Base-by-base conservation (phyloP, 1,140 invertebrate genomes). In the Panagrolaimus sp. region DNA sequence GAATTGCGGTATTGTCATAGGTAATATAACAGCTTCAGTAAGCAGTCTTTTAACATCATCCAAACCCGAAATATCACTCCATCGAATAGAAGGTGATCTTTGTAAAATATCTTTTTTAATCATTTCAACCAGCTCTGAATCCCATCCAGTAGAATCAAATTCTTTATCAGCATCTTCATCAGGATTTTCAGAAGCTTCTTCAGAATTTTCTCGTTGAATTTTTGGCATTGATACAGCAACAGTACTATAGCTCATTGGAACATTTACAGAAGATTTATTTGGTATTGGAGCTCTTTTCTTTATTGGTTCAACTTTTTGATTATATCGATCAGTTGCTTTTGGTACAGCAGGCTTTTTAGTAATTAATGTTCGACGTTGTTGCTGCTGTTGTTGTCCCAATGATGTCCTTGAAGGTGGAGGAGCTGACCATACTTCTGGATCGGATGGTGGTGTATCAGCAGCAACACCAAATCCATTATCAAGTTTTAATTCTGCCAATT, bases 1-100 rank as follows among this genome's bases (percentile, higher is more conserved):
- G 85, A 93, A 98, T 81, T 98, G 92, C 5, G 96, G 95, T 89
- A 98, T 96, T 87, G 92, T 90, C 88, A 97, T 92, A 9, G 96
- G 96, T 76, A 98, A 86, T 16, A 98, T 93, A 20, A 98, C 93
- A 64, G 96, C 95, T 87, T 99, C 96, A 85, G 98, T 92, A 20
- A 99, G 84, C 42, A 98, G 84, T 72, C 91, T 86, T 85, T 98
- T 98, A 1, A 94, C 95, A 83, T 97, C 93, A 20, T 90, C 87
- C 57, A 98, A 87, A 86, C 96, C 95, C 11, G 95, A 94, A 82
- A 99, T 98, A 84, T 98, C 95, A 42, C 71, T 91, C 85, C 95
- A 98, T 79, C 89, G 88, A 71, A 97, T 92, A 85, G 94, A 95
- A 16, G 93, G 92, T 87, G 98, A 93, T 85, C 93, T 94, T 85